Evolutionary conservation across 1,140 invertebrate species (phyloP).

Genomic region (Drosophila nigrodunni): DNA sequence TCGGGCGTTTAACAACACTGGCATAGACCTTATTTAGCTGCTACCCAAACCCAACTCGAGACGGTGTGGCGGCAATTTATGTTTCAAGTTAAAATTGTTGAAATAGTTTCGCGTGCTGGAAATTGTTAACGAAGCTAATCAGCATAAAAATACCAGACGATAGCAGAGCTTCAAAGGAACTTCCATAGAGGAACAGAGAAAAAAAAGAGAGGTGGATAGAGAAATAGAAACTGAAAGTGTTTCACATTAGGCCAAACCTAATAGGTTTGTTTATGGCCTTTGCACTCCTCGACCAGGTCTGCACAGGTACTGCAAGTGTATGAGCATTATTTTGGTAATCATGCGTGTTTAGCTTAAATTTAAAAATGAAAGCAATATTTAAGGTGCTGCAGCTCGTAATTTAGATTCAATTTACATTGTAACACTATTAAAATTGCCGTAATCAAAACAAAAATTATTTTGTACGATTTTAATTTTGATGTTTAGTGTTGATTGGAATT

Average conservation of each 20-base stretch:
- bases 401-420: conserved; percentile 29
- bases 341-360: conserved; percentile 25
- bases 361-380: conserved; percentile 14
- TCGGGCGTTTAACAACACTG: conserved; percentile 41
- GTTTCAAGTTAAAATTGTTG: conserved; percentile 73
- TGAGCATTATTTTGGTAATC: conserved; percentile 9
- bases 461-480: no score
- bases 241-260: conserved; percentile 39
- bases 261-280: conserved; percentile 52
- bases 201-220: neutral
- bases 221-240: conserved; percentile 64
- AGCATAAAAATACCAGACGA: conserved; percentile 68
- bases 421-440: conserved; percentile 7
- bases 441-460: neutral
- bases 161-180: conserved; percentile 34
- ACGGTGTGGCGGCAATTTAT: conserved; percentile 54
- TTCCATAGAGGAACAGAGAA: neutral
- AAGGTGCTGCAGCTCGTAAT: neutral
- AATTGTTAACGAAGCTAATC: conserved; percentile 80
- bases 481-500: no score
- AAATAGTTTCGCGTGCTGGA: conserved; percentile 79
- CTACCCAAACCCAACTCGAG: neutral
- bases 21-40: conserved; percentile 15
- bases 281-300: neutral
- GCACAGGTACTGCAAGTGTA: neutral